A percentile compares a stretch with the other conserved stretches of the same genome.
Evolutionary conservation across 64 coral and sea anemone species (phyloP).

Genomic region (Montipora sp.): DNA sequence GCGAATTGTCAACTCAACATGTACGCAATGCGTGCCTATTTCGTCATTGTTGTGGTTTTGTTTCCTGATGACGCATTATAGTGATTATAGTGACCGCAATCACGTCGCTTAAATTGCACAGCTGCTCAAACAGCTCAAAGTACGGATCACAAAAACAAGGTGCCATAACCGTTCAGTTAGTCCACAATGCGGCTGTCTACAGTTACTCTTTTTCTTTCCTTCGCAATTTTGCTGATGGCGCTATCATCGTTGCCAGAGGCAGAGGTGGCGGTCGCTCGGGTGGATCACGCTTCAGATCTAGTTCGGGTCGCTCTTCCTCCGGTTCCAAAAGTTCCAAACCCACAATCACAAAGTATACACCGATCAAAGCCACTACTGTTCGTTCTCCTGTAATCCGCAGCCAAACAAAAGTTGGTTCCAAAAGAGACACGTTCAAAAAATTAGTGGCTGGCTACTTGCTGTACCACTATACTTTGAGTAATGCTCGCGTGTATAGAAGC

Average conservation of each 20-base stretch:
- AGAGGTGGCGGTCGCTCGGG: neutral
- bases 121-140: too few relatives aligned
- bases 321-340: neutral
- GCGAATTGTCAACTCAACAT: too few relatives aligned
- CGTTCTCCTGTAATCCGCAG: constrained; percentile 3
- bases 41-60: too few relatives aligned
- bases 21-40: too few relatives aligned
- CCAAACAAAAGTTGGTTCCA: neutral
- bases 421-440: neutral
- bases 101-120: too few relatives aligned
- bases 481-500: neutral
- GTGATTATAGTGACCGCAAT: too few relatives aligned
- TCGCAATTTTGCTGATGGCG: neutral
- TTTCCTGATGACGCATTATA: too few relatives aligned
- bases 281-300: neutral
- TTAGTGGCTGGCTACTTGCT: neutral
- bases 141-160: too few relatives aligned
- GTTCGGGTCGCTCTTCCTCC: neutral
- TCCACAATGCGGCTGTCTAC: neutral
- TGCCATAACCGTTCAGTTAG: too few relatives aligned
- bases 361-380: constrained; percentile 9
- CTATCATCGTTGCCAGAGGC: neutral
- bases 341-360: constrained; percentile 12
- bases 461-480: neutral
- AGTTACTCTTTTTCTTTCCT: neutral